phyloP scores from a whole-genome alignment of 2,888 invertebrate genomes.

The Melinopterus prodromus region DNA sequence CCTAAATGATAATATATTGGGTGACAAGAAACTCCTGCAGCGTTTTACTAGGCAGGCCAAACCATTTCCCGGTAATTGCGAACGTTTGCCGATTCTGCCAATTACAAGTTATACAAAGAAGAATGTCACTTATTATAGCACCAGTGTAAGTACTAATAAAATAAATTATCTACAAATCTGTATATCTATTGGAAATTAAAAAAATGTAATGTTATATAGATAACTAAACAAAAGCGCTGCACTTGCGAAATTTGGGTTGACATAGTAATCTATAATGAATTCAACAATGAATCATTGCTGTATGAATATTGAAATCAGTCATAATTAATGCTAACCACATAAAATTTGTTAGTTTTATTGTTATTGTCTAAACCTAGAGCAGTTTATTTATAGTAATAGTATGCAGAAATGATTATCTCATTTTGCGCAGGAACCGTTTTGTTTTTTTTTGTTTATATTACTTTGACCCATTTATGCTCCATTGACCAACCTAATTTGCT shows the following conservation, averaged over 20 bases:
- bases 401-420: no score
- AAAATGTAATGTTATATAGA: no score
- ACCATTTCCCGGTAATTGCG: not conserved
- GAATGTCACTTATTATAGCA: constrained; percentile 69
- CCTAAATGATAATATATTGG: constrained; percentile 19
- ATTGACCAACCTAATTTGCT: not conserved
- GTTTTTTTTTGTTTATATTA: not conserved
- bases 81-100: constrained; percentile 15
- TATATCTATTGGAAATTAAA: no score
- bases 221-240: no score
- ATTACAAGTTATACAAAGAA: constrained; percentile 63
- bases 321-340: not conserved
- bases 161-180: not conserved
- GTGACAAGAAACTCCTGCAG: constrained; percentile 43
- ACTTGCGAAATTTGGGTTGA: not conserved
- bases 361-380: no score
- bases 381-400: no score
- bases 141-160: constrained; percentile 64
- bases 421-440: not conserved
- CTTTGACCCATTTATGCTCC: not conserved
- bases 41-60: constrained; percentile 62
- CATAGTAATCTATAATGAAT: not conserved
- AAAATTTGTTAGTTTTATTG: not conserved
- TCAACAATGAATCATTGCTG: not conserved
- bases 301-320: not conserved